phyloP scores from a whole-genome alignment of 2,888 invertebrate species.

The Branchinecta sandiegonensis region DNA sequence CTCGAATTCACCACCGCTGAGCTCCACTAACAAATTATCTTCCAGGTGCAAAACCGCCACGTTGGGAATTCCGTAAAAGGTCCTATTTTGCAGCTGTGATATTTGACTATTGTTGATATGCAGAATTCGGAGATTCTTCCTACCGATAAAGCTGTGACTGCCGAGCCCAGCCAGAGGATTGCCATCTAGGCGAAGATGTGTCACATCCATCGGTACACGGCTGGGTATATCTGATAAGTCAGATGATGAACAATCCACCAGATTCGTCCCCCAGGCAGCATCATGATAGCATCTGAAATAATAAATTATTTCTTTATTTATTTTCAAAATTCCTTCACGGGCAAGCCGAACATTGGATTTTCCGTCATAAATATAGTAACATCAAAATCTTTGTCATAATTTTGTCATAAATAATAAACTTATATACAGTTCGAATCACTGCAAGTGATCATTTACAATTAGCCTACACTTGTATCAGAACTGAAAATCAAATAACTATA shows the following conservation, averaged over 20 bases:
- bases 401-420: no score
- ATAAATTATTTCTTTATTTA: slow-evolving; percentile 1
- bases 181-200: slow-evolving; percentile 83
- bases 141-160: slow-evolving; percentile 77
- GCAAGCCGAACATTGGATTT: no score
- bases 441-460: no score
- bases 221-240: slow-evolving; percentile 33
- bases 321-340: no score
- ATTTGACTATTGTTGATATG: slow-evolving; percentile 80
- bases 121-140: slow-evolving; percentile 71
- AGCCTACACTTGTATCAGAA: no score
- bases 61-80: slow-evolving; percentile 70
- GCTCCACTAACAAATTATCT: slow-evolving; percentile 61
- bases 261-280: slow-evolving; percentile 80
- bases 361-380: no score
- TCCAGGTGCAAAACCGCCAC: slow-evolving; percentile 68
- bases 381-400: no score
- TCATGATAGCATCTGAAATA: slow-evolving; percentile 62
- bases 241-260: slow-evolving; percentile 56
- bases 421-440: no score
- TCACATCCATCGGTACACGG: slow-evolving; percentile 86
- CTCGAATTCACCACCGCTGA: slow-evolving; percentile 67
- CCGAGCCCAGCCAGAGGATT: slow-evolving; percentile 73
- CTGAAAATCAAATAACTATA: no score
- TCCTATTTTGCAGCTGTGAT: slow-evolving; percentile 68